Percentiles rank a stretch among this genome's conserved stretches.
Conservation (phyloP, 2,888 invertebrate species). For the Xestobium rufovillosum region DNA sequence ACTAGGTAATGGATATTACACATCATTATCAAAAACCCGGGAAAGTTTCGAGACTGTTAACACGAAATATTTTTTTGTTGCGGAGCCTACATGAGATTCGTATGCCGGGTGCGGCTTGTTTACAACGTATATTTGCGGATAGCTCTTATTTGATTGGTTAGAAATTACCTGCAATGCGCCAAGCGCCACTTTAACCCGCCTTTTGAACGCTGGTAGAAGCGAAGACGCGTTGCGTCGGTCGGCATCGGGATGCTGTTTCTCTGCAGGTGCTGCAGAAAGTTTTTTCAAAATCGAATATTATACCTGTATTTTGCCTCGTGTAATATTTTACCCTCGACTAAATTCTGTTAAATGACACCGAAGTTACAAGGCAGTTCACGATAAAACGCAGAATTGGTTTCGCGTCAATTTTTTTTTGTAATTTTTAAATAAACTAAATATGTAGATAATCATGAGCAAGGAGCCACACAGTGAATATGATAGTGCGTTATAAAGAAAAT, state of each 20-base stretch:
- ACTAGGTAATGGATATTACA: not conserved
- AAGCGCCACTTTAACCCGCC: constrained; percentile 44
- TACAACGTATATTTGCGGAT: constrained; percentile 54
- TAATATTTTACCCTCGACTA: too few relatives aligned
- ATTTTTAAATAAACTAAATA: too few relatives aligned
- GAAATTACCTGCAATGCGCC: constrained; percentile 83
- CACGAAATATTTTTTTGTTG: constrained; percentile 53
- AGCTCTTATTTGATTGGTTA: constrained; percentile 67
- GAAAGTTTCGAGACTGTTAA: constrained; percentile 37
- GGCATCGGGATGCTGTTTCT: constrained; percentile 30
- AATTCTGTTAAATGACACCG: too few relatives aligned
- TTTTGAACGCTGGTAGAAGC: constrained; percentile 35
- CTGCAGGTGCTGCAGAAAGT: constrained; percentile 42
- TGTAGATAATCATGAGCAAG: too few relatives aligned
- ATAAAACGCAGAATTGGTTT: too few relatives aligned
- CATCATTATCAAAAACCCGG: not conserved
- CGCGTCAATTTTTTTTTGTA: too few relatives aligned
- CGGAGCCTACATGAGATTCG: constrained; percentile 48
- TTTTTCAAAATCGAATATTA: not conserved
- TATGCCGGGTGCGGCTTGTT: constrained; percentile 64
- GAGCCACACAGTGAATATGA: too few relatives aligned
- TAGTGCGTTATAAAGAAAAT: too few relatives aligned
- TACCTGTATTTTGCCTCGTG: not conserved
- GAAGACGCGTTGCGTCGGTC: constrained; percentile 33
- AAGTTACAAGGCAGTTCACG: too few relatives aligned